Evolutionary conservation across 2,888 invertebrate genomes (phyloP), one percentile per base, ranked within the genome.

Genomic region (Periphyllus acericola): DNA sequence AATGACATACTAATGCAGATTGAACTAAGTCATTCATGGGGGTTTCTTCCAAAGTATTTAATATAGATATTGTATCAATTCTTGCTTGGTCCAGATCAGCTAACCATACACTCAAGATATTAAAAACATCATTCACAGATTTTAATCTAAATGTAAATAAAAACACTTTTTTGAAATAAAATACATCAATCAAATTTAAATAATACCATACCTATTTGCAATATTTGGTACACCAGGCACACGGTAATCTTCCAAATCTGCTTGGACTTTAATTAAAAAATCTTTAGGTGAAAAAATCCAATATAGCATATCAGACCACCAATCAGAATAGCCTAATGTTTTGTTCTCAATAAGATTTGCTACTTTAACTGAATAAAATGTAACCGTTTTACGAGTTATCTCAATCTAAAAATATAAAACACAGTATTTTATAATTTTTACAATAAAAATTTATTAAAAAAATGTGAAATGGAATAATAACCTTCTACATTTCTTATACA

Each of bases 1-100:
- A 91, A 91, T 94, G 94, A 90, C 95, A 95, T 88, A 92, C 91
- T 40, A 93, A 92, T 1, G 94, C 94, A 81, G 91, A 90, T 84
- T 92, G 91, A 36, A 94, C 92, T 36, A 93, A 90, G 11, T 91
- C 90, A 78, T 89, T 90, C 0, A 91, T 90, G 11, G 92, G 91
- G 0, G 90, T 89, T 5, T 89, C 89, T 75, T 90, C 90, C 75
- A 93, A 90, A 6, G 89, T 89, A 55, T 90, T 90, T 75, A 93
- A 90, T 3, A 90, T 91, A 71, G 90, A 89, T 11, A 91, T 89
- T 25, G 93, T 91, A 4, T 90, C 90, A 21, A 90, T 89, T 46
- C 92, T 91, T 29, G 91, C 90, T 14, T 90, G 89, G 68, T 92
- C 90, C 60, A 90, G 52, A 36, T 90, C 89, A 14, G 89, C 89